Base-by-base conservation (phyloP, 1,140 invertebrate genomes). In the Carposina sasakii region DNA sequence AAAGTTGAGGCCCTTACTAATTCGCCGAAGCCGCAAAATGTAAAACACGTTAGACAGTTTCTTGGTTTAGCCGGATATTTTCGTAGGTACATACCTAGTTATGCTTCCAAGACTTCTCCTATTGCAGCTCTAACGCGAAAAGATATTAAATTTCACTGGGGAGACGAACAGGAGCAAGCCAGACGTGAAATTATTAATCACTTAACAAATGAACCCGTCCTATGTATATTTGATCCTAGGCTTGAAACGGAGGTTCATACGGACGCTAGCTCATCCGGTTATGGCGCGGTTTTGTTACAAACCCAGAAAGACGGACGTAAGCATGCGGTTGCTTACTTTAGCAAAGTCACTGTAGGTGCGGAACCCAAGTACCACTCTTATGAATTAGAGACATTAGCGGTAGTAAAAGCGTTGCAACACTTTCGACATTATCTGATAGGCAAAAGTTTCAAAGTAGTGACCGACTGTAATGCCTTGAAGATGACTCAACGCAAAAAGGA, bases 301-400 rank as follows among this genome's bases (percentile, higher is more conserved):
- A 45, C 54, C 17, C 23, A 19, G 1, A 60, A 77, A 48, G 48
- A 51, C 13, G 52, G 56, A 34, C 24, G 36, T 9, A 43, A 61
- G 22, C 70, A 74, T 54, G 79, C 66, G 8, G 54, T 87, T 5
- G 65, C 71, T 9, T 87, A 85, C 60, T 81, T 77, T 48, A 81
- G 79, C 39, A 60, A 76, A 20, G 60, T 63, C 26, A 69, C 87
- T 13, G 58, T 54, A 10, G 54, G 56, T 10, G 34, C 58, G 4
- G 85, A 89, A 64, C 59, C 30, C 12, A 75, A 77, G 28, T 88
- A 85, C 46, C 59, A 57, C 4, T 81, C 70, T 42, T 86, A 84
- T 43, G 77, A 89, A 57, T 54, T 85, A 39, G 85, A 89, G 67
- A 75, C 75, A 20, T 55, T 89, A 22, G 85, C 86, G 0, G 77